Conservation (phyloP, 64 coral and sea anemone species). For the Astreopora myriophthalma region DNA sequence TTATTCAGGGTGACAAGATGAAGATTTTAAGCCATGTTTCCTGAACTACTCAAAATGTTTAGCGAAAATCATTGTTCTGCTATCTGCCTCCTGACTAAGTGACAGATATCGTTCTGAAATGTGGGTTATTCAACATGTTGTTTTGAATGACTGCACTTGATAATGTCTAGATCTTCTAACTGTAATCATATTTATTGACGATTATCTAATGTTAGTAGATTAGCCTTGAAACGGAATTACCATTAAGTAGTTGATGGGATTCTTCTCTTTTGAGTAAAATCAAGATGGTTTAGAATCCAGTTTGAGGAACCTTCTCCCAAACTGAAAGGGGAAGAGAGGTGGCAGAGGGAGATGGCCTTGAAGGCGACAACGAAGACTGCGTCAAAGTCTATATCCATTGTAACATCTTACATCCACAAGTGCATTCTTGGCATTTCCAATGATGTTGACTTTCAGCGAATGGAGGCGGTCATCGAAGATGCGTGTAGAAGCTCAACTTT, state of each 20-base stretch:
- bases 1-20: too few species aligned
- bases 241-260: not conserved
- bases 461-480: not conserved
- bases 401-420: slow-evolving; percentile 32
- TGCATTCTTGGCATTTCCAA: not conserved
- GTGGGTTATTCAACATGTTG: not conserved
- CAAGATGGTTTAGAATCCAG: slow-evolving; percentile 11
- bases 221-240: not conserved
- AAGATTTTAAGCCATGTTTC: too few species aligned
- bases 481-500: not conserved
- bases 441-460: not conserved
- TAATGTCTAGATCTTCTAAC: not conserved
- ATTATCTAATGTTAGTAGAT: not conserved
- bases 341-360: not conserved
- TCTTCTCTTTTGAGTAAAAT: slow-evolving; percentile 11
- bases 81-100: too few species aligned
- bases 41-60: too few species aligned
- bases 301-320: slow-evolving; percentile 26
- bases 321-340: slow-evolving; percentile 8
- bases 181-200: not conserved
- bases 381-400: not conserved
- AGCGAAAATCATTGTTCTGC: too few species aligned
- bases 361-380: not conserved
- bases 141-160: not conserved
- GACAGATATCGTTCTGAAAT: slow-evolving; percentile 1